Evolutionary conservation across 2,888 invertebrate genomes (phyloP), one percentile per base, ranked within the genome.

Genomic region (Antitype chi): DNA sequence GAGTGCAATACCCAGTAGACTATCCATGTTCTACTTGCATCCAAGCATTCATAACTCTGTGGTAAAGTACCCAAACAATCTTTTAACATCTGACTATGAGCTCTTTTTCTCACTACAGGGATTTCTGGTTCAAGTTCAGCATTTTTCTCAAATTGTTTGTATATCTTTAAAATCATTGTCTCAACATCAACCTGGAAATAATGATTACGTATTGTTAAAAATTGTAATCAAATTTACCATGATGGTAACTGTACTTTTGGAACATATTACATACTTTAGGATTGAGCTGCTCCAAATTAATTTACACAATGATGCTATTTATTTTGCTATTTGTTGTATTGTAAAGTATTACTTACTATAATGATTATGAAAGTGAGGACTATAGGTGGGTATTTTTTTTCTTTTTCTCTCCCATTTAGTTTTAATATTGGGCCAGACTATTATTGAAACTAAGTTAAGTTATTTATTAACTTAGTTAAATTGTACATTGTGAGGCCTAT

Each of bases 1-100:
- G 99, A 98, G 96, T 99, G 99, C 55, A 99, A 94, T 82, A 99
- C 99, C 99, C 99, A 99, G 93, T 99, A 99, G 90, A 99, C 98
- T 81, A 99, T 97, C 99, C 99, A 99, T 13, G 99, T 98, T 89
- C 99, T 97, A 94, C 99, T 99, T 17, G 99, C 98, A 97, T 99
- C 99, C 85, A 99, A 96, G 91, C 98, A 98, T 97, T 98, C 97
- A 91, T 98, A 99, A 81, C 97, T 97, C 79, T 96, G 95, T 63
- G 98, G 98, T 86, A 99, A 95, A 89, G 97, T 95, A 64, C 96
- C 96, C 43, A 99, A 92, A 90, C 98, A 98, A 87, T 97, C 97
- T 88, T 97, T 97, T 74, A 99, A 95, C 92, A 98, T 97, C 85
- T 97, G 93, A 86, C 97, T 96, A 92, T 98, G 98, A 87, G 97